These are phyloP conservation scores for Polypterus bichir DNA, from an alignment of 2,113 vertebrate genomes.

Conservation along the genomic window DNA sequence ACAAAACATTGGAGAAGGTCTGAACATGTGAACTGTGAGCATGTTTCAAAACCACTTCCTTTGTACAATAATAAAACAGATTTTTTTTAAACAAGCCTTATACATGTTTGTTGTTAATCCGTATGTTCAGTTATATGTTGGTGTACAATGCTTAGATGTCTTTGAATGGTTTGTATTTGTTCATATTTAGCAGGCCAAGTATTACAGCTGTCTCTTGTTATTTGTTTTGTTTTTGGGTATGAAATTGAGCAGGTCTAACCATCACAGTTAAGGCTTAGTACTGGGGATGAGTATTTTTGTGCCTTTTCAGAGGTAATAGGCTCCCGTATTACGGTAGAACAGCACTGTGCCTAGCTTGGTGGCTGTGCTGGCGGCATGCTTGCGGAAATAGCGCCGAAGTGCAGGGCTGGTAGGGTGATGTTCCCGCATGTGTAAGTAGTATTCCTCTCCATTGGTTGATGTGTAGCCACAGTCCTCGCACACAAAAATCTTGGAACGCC, in stretches of 20 bases:
- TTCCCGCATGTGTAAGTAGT: conserved; percentile 54
- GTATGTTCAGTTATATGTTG: too few species aligned
- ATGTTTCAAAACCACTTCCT: too few species aligned
- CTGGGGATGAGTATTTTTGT: conserved; percentile 12
- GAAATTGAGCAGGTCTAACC: too few species aligned
- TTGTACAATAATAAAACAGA: conserved; percentile 4
- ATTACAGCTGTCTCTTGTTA: too few species aligned
- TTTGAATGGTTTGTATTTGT: too few species aligned
- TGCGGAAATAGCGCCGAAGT: conserved; percentile 47
- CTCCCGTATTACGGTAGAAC: conserved; percentile 28
- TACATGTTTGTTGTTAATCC: too few species aligned
- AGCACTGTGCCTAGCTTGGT: conserved; percentile 35
- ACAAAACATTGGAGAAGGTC: too few species aligned
- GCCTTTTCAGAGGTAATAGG: neutral
- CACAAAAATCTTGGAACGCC: conserved; percentile 77
- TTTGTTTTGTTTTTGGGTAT: too few species aligned
- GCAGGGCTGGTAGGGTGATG: conserved; percentile 48
- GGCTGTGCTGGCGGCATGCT: conserved; percentile 32
- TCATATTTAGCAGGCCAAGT: too few species aligned
- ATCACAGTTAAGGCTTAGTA: neutral
- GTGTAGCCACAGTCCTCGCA: conserved; percentile 80
- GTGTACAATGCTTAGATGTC: too few species aligned
- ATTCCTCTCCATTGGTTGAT: conserved; percentile 52
- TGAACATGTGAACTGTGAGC: too few species aligned
- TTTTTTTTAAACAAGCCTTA: conserved; percentile 1